Evolutionary conservation across 2,888 invertebrate genomes (phyloP).

Genomic region (Ormyrus labotus): DNA sequence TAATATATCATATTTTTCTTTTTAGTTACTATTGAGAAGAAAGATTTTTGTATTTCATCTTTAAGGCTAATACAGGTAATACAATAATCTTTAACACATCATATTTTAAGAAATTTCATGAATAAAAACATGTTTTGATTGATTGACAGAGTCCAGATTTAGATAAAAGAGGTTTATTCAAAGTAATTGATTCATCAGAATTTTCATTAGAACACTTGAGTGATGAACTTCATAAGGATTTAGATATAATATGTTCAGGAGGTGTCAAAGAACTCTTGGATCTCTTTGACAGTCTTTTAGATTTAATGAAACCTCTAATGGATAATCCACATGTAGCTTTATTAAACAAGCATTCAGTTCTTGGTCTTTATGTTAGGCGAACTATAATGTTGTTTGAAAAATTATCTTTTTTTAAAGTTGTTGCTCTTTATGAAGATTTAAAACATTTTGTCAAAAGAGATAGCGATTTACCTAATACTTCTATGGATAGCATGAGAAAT

Average conservation of each 20-base stretch:
- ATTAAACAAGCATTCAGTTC: constrained; percentile 73
- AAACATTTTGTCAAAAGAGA: constrained; percentile 62
- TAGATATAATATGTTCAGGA: constrained; percentile 79
- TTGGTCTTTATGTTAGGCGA: constrained; percentile 89
- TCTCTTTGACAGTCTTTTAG: constrained; percentile 81
- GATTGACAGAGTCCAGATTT: constrained; percentile 82
- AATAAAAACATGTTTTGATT: constrained; percentile 32
- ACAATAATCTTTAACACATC: background rate
- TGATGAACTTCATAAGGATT: constrained; percentile 79
- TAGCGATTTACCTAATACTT: constrained; percentile 51
- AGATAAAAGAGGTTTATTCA: constrained; percentile 82
- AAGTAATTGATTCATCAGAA: constrained; percentile 80
- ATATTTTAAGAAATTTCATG: constrained; percentile 24
- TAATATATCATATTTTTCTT: constrained; percentile 42
- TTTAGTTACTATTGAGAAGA: constrained; percentile 76
- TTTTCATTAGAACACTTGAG: constrained; percentile 80
- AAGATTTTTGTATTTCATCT: constrained; percentile 88
- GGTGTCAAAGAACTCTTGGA: constrained; percentile 79
- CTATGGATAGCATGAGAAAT: constrained; percentile 51
- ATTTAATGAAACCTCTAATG: constrained; percentile 78
- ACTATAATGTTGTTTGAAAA: constrained; percentile 89
- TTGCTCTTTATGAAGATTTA: constrained; percentile 84
- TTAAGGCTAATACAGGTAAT: constrained; percentile 86
- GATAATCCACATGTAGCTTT: constrained; percentile 67
- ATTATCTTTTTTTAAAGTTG: constrained; percentile 89